Base-by-base conservation (phyloP, 2,113 vertebrate species). In the Hemichromis elongatus region DNA sequence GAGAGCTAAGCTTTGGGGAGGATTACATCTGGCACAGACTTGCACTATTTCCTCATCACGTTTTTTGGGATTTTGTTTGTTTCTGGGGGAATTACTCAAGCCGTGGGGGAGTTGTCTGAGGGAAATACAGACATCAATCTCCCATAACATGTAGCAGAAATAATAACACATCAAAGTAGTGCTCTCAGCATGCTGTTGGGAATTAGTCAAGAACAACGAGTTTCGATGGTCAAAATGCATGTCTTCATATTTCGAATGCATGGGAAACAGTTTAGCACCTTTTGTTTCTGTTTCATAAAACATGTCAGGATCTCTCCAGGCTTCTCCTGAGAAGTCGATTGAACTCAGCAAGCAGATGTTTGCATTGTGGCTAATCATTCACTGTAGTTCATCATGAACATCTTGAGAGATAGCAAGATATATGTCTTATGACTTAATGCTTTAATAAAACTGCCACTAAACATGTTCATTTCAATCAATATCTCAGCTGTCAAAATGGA, bases 111-210 rank as follows among this genome's bases (percentile, higher is more conserved):
- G 30, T 90, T 79, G 73, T 84, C 68, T 73, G 79, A 63, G 12
- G 63, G 57, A 93, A 92, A 93, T 87, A 88, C 70, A 93, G 91
- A 90, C 91, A 92, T 94, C 92, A 91, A 86, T 92, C 85, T 93
- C 88, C 63, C 90, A 90, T 56, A 88, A 90, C 87, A 84, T 89
- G 83, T 63, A 79, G 77, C 68, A 89, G 54, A 79, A 90, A 77
- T 63, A 82, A 52, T 79, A 84, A 85, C 80, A 63, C 40, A 90
- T 86, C 80, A 84, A 80, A 91, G 85, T 35, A 11, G 3, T 40
- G 11, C 24, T 87, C 70, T 77, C 59, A 68, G 68, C 47, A n/a
- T 21, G 61, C 30, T 26, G 77, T 75, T 75, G 53, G 80, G 24
- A 35, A 81, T 82, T 81, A 16, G 45, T 86, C 26, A 56, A 19